Base-by-base conservation (phyloP, 2,113 vertebrate genomes). In the Archilochus colubris region DNA sequence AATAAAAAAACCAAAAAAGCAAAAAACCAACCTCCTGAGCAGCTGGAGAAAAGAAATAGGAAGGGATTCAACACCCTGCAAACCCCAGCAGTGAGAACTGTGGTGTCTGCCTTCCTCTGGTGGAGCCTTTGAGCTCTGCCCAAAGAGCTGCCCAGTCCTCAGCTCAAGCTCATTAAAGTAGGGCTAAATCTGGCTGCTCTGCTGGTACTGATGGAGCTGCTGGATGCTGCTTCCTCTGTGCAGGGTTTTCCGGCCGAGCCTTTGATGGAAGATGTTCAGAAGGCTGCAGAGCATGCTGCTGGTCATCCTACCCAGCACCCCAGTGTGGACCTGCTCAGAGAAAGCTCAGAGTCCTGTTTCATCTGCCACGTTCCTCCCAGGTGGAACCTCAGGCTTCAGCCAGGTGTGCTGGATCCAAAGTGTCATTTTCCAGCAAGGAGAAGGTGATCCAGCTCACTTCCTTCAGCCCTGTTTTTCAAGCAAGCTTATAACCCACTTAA, bases 401-500 rank as follows among this genome's bases (percentile, higher is more conserved):
- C 78, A n/a, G 0, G 0, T 1, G 2, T 19, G 30, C 61, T 1
- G 9, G n/a, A 86, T 5, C 7, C 50, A 44, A 86, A 77, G 75
- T n/a, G 5, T 2, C 5, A 1, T 75, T 44, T 73, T 46, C 36
- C 67, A 77, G 4, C 51, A 50, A 58, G 38, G 16, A 73, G 27
- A 62, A 74, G 48, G 13, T 4, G 21, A 89, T 40, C 58, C 62
- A 20, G 18, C 46, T 30, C 50, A 59, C 24, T 17, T 48, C 68
- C 25, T 83, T 73, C 40, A 75, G 58, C 43, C 38, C 15, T 0
- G 2, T 80, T 96, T 96, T 92, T 77, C 82, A 91, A 91, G 91
- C 53, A 74, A 91, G 64, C 79, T 95, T 81, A 76, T 31, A 93
- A 80, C 33, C 61, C 87, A 93, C 28, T 57, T 84, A 88, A 93